Percentiles rank a stretch among this genome's conserved stretches.
Conservation (phyloP, 2,113 vertebrate species). For the Phoenicopterus ruber region DNA sequence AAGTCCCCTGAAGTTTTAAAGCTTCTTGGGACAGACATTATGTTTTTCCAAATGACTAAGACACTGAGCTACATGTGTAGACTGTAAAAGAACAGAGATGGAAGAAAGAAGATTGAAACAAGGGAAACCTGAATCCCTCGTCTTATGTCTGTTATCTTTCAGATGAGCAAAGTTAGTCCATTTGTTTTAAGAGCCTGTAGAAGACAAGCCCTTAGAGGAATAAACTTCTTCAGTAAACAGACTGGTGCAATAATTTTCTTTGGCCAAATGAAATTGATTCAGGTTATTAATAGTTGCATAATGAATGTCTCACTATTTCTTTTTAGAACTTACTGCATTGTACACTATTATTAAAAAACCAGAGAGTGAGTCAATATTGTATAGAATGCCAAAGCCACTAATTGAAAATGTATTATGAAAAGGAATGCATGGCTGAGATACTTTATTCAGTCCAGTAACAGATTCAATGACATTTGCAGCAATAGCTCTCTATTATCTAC, state of each 20-base stretch:
- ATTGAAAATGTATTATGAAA: conserved; percentile 69
- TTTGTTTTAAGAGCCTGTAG: neutral
- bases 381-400: conserved; percentile 52
- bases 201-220: neutral
- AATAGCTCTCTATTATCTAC: conserved; percentile 71
- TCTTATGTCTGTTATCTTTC: neutral
- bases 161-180: neutral
- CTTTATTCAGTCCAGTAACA: conserved; percentile 68
- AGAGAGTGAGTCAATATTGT: neutral
- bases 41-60: neutral
- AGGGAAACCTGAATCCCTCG: neutral
- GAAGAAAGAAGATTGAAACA: neutral
- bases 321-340: neutral
- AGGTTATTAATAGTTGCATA: neutral
- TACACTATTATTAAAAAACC: neutral
- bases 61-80: neutral
- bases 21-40: neutral
- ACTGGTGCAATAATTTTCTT: neutral
- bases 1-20: neutral
- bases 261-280: neutral
- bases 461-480: conserved; percentile 72
- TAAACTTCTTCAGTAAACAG: neutral
- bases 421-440: conserved; percentile 55
- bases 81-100: neutral
- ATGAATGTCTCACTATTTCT: neutral